Evolutionary conservation across 2,113 vertebrate genomes (phyloP), one percentile per base, ranked within the genome.

Genomic region (Rhinolophus sinicus): DNA sequence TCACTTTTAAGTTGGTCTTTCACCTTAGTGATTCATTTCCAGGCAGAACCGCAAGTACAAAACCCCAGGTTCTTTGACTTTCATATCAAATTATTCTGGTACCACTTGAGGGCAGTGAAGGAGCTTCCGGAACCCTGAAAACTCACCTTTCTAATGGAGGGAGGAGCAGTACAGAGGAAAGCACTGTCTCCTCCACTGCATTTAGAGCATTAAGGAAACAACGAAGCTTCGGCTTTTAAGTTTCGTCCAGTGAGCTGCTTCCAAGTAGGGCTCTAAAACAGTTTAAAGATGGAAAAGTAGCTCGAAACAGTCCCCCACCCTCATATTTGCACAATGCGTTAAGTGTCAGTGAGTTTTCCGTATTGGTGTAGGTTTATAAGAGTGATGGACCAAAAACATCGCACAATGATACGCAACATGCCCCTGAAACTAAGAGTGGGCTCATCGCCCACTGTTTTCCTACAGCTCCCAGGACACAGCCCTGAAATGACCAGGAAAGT

Each of bases 61-160:
- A 94, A 86, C 15, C 24, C 26, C n/a, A 15, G 56, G 22, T 26
- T 44, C 54, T 82, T 8, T 5, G 44, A 56, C 24, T 64, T 86
- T 65, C 77, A 28, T 58, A 50, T 26, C 40, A 50, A 33, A 62
- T 77, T 40, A 88, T 58, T 52, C 33, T 86, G 85, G 81, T 52
- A 35, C 88, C 70, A 77, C 67, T 22, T 64, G 88, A 94, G 85
- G 77, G 77, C 76, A 96, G 28, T 56, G 93, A 94, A 90, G 90
- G 33, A 64, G 35, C 2, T 30, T 58, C 70, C 65, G 81, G 18
- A 22, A 18, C 70, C 30, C 21, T 8, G 30, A 81, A 44, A 58
- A 67, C 28, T 92, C 1, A 52, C 22, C 44, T 44, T 8, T 35
- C 21, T 4, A 3, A 8, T 8, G 62, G 10, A 10, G 10, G 47